phyloP scores from a whole-genome alignment of 2,113 vertebrate genomes.

The Colistium nudipinnis region DNA sequence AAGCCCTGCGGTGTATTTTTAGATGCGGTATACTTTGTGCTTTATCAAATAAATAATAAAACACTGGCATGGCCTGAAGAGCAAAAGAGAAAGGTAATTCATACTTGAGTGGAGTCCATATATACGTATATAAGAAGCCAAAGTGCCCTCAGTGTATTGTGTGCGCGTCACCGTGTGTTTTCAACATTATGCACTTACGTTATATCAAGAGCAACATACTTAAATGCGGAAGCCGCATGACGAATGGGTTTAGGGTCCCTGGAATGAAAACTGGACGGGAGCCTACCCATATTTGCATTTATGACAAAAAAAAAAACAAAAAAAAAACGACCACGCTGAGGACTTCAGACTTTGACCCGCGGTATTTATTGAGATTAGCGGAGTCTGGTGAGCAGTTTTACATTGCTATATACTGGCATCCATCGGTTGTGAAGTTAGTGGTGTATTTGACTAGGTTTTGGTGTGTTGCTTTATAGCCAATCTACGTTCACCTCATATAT shows the following conservation, averaged over 20 bases:
- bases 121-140: conserved; percentile 68
- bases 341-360: conserved; percentile 39
- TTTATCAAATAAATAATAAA: conserved; percentile 80
- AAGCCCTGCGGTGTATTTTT: conserved; percentile 69
- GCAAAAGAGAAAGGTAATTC: conserved; percentile 72
- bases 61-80: conserved; percentile 68
- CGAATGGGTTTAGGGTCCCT: conserved; percentile 30
- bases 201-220: conserved; percentile 55
- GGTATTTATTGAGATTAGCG: conserved; percentile 48
- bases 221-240: conserved; percentile 21
- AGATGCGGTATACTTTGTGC: conserved; percentile 71
- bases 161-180: conserved; percentile 57
- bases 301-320: conserved; percentile 45
- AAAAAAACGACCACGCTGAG: conserved; percentile 24
- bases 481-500: no score
- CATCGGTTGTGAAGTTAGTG: background rate
- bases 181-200: conserved; percentile 62
- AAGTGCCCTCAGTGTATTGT: conserved; percentile 59
- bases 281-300: conserved; percentile 49
- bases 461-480: background rate
- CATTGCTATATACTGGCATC: background rate
- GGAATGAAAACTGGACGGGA: conserved; percentile 46
- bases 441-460: background rate
- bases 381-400: conserved; percentile 11
- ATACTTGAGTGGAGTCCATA: conserved; percentile 72